Conservation (phyloP, 2,888 invertebrate genomes). For the Meiosimyza platycephala region DNA sequence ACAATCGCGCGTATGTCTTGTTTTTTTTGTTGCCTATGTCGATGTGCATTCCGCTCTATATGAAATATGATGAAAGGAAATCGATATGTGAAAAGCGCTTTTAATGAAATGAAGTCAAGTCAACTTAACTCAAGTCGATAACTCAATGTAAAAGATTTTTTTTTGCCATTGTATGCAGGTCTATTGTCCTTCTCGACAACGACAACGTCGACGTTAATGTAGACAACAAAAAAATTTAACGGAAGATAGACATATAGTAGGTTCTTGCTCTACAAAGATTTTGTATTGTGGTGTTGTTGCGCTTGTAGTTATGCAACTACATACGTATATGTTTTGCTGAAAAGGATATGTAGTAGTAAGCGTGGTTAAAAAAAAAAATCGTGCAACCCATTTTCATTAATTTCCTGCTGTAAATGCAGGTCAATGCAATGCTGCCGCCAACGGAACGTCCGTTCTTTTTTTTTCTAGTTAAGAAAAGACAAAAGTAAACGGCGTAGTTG, state of each 20-base stretch:
- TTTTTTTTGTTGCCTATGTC: neutral
- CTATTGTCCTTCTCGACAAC: neutral
- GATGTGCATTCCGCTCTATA: slow-evolving; percentile 48
- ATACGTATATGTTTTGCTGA: neutral
- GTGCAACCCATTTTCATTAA: neutral
- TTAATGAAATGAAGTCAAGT: slow-evolving; percentile 54
- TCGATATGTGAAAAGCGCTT: slow-evolving; percentile 55
- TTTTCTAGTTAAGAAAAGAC: too few relatives aligned
- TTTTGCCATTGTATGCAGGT: neutral
- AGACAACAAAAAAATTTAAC: neutral
- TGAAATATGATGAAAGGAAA: slow-evolving; percentile 56
- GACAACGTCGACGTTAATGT: neutral
- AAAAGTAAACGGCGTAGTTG: too few relatives aligned
- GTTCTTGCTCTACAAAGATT: too few relatives aligned
- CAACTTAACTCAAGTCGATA: slow-evolving; percentile 16
- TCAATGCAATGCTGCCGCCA: slow-evolving; percentile 46
- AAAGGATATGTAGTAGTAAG: neutral
- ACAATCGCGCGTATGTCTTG: neutral
- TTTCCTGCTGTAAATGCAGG: slow-evolving; percentile 49
- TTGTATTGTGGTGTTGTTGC: too few relatives aligned
- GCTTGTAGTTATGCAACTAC: too few relatives aligned
- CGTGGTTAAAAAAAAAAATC: neutral
- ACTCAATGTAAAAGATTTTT: neutral
- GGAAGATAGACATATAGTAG: too few relatives aligned
- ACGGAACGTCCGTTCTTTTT: too few relatives aligned